phyloP scores from a whole-genome alignment of 2,888 invertebrate species.

The Hypomecis atomaria region DNA sequence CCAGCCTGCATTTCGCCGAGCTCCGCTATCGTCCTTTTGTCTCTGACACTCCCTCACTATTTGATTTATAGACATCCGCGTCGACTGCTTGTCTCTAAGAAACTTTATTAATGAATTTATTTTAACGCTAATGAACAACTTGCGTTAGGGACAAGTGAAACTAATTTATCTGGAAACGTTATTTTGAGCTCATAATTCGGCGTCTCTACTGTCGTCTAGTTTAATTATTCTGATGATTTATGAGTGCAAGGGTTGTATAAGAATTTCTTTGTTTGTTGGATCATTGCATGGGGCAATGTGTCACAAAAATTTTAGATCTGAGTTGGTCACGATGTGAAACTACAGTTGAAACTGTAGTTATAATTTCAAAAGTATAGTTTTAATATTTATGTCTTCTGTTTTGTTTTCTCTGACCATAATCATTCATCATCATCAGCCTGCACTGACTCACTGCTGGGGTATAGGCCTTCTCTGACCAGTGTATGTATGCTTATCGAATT shows the following conservation, averaged over 20 bases:
- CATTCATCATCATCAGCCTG: too few species aligned
- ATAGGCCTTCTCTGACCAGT: too few species aligned
- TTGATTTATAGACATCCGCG: constrained; percentile 83
- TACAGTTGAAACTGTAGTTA: neutral
- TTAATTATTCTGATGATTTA: constrained; percentile 29
- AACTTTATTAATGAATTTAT: constrained; percentile 84
- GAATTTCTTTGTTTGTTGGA: constrained; percentile 13
- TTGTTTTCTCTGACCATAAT: too few species aligned
- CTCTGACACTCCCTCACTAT: constrained; percentile 82
- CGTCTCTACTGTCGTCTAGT: constrained; percentile 38
- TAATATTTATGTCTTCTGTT: neutral
- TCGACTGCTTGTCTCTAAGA: constrained; percentile 76
- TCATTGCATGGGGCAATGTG: constrained; percentile 9
- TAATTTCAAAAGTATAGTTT: neutral
- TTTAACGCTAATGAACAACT: constrained; percentile 84
- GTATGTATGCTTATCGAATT: too few species aligned
- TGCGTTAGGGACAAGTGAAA: constrained; percentile 80
- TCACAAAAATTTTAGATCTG: neutral
- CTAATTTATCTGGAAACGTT: constrained; percentile 76
- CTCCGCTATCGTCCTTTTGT: constrained; percentile 74
- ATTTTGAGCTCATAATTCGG: constrained; percentile 62
- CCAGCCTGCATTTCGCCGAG: constrained; percentile 32
- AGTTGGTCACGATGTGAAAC: neutral
- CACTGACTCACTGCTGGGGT: too few species aligned
- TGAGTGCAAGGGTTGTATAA: constrained; percentile 1